These are phyloP conservation scores for Shinisaurus crocodilurus DNA, from an alignment of 2,113 vertebrate genomes.

Conservation along the genomic window DNA sequence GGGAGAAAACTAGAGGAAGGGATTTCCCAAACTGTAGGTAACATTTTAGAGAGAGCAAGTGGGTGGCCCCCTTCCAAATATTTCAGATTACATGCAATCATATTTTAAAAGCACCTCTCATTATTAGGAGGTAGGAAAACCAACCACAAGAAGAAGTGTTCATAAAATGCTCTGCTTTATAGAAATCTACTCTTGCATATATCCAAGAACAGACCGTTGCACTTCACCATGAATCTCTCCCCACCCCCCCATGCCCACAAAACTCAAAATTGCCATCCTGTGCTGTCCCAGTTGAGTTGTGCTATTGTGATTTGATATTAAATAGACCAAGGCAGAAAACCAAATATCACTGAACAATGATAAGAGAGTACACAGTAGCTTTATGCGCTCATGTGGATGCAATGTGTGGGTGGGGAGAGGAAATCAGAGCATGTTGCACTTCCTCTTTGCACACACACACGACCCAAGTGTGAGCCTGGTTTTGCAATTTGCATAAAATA, in stretches of 20 bases:
- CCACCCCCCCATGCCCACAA: not conserved
- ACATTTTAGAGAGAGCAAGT: not conserved
- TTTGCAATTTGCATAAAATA: too few relatives aligned
- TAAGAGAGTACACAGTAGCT: not conserved
- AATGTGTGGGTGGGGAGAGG: not conserved
- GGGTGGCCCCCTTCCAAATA: not conserved
- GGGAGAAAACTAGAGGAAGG: not conserved
- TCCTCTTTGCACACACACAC: not conserved
- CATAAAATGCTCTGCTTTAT: not conserved
- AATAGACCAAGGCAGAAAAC: not conserved
- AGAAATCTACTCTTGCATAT: not conserved
- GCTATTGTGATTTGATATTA: not conserved
- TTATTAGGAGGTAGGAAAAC: not conserved
- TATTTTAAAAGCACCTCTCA: not conserved
- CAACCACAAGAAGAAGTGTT: not conserved
- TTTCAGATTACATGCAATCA: not conserved
- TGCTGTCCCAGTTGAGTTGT: not conserved
- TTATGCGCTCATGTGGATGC: not conserved
- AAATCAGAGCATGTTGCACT: not conserved
- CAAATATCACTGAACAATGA: too few relatives aligned
- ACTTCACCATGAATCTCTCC: not conserved
- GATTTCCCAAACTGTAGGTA: not conserved
- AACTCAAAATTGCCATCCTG: not conserved
- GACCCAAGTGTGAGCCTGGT: not conserved
- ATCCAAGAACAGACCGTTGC: not conserved